Evolutionary conservation across 2,113 vertebrate genomes (phyloP).

Genomic region (Myrmecobius fasciatus): DNA sequence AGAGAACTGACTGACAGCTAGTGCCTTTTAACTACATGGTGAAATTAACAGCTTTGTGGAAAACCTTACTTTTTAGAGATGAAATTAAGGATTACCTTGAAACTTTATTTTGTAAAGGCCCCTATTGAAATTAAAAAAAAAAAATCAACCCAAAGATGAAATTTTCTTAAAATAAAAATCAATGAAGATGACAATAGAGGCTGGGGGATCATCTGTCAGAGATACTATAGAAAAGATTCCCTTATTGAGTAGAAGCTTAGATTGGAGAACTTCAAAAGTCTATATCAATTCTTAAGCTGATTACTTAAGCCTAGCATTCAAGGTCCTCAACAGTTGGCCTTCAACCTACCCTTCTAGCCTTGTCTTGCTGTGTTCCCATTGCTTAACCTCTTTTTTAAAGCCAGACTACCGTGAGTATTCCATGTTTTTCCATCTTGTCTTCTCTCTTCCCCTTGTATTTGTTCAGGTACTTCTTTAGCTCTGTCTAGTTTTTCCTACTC

Average conservation of each 20-base stretch:
- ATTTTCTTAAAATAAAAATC: slow-evolving; percentile 65
- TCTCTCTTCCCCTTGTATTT: background rate
- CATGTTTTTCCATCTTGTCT: background rate
- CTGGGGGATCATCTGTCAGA: slow-evolving; percentile 49
- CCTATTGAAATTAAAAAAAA: background rate
- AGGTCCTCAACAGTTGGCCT: background rate
- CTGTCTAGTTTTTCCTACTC: background rate
- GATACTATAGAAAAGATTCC: background rate
- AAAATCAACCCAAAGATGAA: background rate
- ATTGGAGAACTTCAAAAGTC: background rate
- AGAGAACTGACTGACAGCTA: slow-evolving; percentile 94
- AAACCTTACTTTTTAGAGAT: slow-evolving; percentile 81
- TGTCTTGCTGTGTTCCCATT: background rate
- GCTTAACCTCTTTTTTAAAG: background rate
- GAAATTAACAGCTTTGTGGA: slow-evolving; percentile 84
- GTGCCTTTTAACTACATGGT: slow-evolving; percentile 87
- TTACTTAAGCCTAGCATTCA: background rate
- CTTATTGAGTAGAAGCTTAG: background rate
- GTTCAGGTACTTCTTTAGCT: background rate
- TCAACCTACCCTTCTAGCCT: background rate
- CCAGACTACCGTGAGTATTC: background rate
- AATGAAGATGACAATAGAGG: slow-evolving; percentile 63
- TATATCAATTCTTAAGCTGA: background rate
- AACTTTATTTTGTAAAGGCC: background rate
- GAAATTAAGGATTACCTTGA: slow-evolving; percentile 53